These are phyloP conservation scores for Mormyrops boulengeri DNA, from an alignment of 2,797 vertebrate species.

Conservation along the genomic window DNA sequence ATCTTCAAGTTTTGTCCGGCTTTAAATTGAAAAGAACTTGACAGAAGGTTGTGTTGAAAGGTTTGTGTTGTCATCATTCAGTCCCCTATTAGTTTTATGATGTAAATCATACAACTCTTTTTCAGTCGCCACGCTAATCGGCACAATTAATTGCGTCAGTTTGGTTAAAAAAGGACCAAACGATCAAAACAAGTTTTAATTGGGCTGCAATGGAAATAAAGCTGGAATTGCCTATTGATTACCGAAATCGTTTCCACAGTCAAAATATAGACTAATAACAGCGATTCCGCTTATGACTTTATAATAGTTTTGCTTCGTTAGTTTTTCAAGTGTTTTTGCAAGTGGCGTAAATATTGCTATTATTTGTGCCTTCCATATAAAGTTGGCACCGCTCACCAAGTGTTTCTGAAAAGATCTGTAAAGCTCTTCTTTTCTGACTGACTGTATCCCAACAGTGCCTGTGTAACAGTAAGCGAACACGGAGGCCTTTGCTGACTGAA, in stretches of 20 bases:
- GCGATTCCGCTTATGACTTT: background rate
- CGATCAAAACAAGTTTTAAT: slow-evolving; percentile 23
- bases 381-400: background rate
- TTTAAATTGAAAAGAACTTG: background rate
- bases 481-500: background rate
- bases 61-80: background rate
- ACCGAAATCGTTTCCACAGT: slow-evolving; percentile 8
- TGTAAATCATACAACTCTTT: slow-evolving; percentile 4
- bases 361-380: background rate
- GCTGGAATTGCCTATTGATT: slow-evolving; percentile 20
- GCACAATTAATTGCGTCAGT: slow-evolving; percentile 15
- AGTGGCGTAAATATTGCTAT: background rate
- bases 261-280: background rate
- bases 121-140: slow-evolving; percentile 8
- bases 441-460: background rate
- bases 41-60: background rate
- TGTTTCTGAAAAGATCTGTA: background rate
- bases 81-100: slow-evolving; percentile 6
- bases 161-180: slow-evolving; percentile 14
- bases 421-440: background rate
- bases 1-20: background rate
- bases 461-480: background rate
- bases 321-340: slow-evolving; percentile 12
- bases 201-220: slow-evolving; percentile 23
- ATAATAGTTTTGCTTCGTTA: background rate